Evolutionary conservation across 2,888 invertebrate genomes (phyloP).

Genomic region (Drosophila subquinaria): DNA sequence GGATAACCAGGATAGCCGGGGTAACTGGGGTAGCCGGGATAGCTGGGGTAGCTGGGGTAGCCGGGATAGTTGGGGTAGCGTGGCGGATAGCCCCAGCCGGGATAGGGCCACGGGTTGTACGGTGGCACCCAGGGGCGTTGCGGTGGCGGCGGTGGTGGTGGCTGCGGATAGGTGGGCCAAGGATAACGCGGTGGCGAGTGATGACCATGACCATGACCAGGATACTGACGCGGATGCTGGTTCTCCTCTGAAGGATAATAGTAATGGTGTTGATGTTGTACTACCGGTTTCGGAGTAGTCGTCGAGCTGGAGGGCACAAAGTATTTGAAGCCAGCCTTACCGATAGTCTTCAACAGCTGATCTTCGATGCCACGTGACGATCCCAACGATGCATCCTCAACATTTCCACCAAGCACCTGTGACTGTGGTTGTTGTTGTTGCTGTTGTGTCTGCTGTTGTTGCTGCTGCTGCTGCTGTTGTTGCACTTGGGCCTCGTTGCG

Average conservation of each 20-base stretch:
- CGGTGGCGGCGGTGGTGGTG: conserved; percentile 34
- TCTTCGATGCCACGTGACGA: conserved; percentile 62
- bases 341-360: conserved; percentile 58
- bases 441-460: conserved; percentile 1
- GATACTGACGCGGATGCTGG: conserved; percentile 57
- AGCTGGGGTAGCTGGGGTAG: conserved; percentile 31
- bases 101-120: conserved; percentile 31
- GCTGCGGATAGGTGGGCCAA: conserved; percentile 44
- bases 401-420: conserved; percentile 13
- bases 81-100: conserved; percentile 32
- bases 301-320: conserved; percentile 49
- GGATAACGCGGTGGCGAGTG: conserved; percentile 20
- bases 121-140: conserved; percentile 49
- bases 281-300: conserved; percentile 59
- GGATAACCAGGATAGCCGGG: conserved; percentile 41
- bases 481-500: conserved; percentile 44
- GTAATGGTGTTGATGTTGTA: conserved; percentile 66
- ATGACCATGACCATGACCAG: conserved; percentile 18
- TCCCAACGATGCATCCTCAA: conserved; percentile 48
- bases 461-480: conserved; percentile 8
- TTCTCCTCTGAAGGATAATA: conserved; percentile 70
- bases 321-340: conserved; percentile 72
- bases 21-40: conserved; percentile 29
- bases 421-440: conserved; percentile 16
- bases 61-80: conserved; percentile 36